These are phyloP conservation scores for Vimba vimba DNA, from an alignment of 2,113 vertebrate species.

Conservation along the genomic window DNA sequence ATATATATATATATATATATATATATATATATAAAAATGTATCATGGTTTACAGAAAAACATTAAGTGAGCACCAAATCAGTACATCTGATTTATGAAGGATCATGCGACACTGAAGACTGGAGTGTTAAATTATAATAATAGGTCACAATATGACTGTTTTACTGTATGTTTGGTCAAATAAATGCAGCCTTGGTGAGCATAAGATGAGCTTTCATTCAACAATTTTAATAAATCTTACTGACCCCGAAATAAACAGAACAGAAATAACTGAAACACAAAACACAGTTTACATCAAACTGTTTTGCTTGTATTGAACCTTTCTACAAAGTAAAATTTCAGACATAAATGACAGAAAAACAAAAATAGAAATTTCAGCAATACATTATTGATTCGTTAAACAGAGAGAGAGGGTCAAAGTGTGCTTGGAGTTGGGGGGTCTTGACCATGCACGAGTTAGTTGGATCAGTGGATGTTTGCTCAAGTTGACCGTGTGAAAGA, in stretches of 20 bases:
- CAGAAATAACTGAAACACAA: neutral
- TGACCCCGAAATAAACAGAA: neutral
- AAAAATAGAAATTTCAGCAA: neutral
- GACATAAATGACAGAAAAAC: neutral
- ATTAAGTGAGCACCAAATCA: neutral
- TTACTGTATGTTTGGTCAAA: no score
- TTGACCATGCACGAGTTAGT: neutral
- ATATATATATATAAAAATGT: no score
- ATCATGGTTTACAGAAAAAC: neutral
- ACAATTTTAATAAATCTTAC: no score
- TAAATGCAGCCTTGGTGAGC: no score
- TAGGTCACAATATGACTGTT: no score
- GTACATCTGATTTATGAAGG: neutral
- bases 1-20: no score
- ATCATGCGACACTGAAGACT: neutral
- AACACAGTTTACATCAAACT: neutral
- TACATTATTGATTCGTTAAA: conserved; percentile 20
- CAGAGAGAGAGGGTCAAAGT: neutral
- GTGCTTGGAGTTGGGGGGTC: neutral
- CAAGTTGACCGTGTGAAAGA: conserved; percentile 32
- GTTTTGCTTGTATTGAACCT: neutral
- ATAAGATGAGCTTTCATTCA: no score
- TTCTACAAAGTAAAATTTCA: neutral
- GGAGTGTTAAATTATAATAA: neutral
- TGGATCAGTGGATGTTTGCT: conserved; percentile 11